Percentiles rank a stretch among this genome's conserved stretches.
Conservation (phyloP, 2,888 invertebrate species). For the Theretra japonica region DNA sequence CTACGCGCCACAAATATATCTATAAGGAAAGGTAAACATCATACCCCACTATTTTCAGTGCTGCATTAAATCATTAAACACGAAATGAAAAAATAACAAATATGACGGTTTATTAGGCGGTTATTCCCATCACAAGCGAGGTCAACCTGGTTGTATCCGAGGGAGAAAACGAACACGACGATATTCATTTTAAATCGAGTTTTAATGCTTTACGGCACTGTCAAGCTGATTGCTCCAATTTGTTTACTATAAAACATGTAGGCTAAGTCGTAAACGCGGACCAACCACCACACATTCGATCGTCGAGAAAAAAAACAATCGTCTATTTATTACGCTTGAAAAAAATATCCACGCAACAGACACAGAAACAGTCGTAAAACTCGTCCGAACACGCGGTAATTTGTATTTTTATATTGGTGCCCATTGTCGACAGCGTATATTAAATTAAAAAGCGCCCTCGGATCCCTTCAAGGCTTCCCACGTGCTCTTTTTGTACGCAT, state of each 20-base stretch:
- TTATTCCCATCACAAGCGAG: conserved; percentile 35
- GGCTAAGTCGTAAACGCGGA: conserved; percentile 60
- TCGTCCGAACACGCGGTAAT: conserved; percentile 43
- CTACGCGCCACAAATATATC: not conserved
- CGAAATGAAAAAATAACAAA: conserved; percentile 32
- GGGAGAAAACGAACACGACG: conserved; percentile 42
- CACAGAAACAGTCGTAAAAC: conserved; percentile 59
- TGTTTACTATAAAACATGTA: conserved; percentile 67
- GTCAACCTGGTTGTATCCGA: conserved; percentile 36
- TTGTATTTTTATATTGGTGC: conserved; percentile 44
- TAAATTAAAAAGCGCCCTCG: conserved; percentile 52
- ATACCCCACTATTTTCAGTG: not conserved
- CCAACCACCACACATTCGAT: conserved; percentile 39
- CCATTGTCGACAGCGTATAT: conserved; percentile 50
- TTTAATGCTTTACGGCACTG: conserved; percentile 66
- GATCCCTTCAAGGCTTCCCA: conserved; percentile 38
- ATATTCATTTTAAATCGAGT: conserved; percentile 54
- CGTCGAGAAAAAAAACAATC: conserved; percentile 47
- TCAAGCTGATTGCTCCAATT: conserved; percentile 73
- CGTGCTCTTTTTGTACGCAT: conserved; percentile 47
- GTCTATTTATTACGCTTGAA: conserved; percentile 54
- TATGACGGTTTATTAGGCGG: conserved; percentile 35
- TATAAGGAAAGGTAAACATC: not conserved
- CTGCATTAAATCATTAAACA: conserved; percentile 10
- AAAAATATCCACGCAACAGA: conserved; percentile 34